phyloP scores from a whole-genome alignment of 2,113 vertebrate genomes.

The Pteronura brasiliensis region DNA sequence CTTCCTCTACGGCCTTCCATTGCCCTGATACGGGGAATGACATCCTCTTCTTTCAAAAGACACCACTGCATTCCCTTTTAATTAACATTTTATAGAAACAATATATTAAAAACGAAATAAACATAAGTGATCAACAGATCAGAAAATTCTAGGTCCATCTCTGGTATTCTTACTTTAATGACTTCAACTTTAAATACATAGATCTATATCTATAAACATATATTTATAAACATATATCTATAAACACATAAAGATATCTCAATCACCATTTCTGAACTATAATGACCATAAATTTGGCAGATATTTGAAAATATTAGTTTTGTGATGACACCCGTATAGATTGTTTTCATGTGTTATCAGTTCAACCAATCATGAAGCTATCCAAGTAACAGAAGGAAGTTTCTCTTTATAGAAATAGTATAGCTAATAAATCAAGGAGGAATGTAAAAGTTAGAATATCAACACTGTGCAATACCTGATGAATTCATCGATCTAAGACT shows the following conservation, averaged over 20 bases:
- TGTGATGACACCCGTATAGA: neutral
- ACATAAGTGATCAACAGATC: neutral
- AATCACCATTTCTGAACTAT: neutral
- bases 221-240: neutral
- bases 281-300: neutral
- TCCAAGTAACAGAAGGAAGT: neutral
- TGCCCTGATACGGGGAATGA: slow-evolving; percentile 88
- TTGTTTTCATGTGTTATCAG: neutral
- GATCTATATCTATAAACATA: neutral
- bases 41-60: slow-evolving; percentile 91
- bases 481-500: neutral
- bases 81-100: slow-evolving; percentile 76
- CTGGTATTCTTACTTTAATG: neutral
- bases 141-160: slow-evolving; percentile 33
- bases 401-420: slow-evolving; percentile 15
- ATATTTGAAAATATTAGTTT: slow-evolving; percentile 39
- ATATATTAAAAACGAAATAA: slow-evolving; percentile 64
- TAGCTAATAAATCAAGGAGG: slow-evolving; percentile 26
- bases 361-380: neutral
- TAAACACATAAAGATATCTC: neutral
- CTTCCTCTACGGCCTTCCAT: slow-evolving; percentile 93
- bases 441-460: neutral
- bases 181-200: neutral
- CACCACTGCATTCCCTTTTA: slow-evolving; percentile 95
- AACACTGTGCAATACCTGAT: neutral